Conservation (phyloP, 2,888 invertebrate species). For the Rotaria sp. region DNA sequence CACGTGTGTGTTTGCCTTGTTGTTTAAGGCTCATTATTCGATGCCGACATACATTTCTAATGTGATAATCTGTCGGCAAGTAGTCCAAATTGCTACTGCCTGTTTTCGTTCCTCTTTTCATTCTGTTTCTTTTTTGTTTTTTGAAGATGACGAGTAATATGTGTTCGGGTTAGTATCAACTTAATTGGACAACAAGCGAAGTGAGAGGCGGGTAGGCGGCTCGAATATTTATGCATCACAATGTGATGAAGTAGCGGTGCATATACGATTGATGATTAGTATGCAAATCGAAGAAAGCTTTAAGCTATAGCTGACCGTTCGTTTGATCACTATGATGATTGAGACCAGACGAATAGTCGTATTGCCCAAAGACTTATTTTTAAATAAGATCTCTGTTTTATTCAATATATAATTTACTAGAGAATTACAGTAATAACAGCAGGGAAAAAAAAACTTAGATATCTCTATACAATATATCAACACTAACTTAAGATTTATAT, state of each 20-base stretch:
- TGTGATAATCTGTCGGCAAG: slow-evolving; percentile 10
- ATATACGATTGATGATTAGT: slow-evolving; percentile 18
- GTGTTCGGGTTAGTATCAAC: slow-evolving; percentile 8
- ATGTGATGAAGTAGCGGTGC: slow-evolving; percentile 14
- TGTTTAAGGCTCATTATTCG: neutral
- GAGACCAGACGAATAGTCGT: neutral
- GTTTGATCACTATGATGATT: neutral
- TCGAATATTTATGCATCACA: neutral
- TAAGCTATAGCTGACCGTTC: neutral
- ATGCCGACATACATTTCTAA: neutral
- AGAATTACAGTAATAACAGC: too few species aligned
- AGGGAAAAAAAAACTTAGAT: too few species aligned
- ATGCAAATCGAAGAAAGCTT: slow-evolving; percentile 14
- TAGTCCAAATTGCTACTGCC: neutral
- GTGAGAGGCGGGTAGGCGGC: slow-evolving; percentile 21
- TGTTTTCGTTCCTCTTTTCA: neutral
- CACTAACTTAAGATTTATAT: too few species aligned
- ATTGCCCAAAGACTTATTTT: neutral
- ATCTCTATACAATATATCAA: too few species aligned
- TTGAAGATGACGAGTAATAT: neutral
- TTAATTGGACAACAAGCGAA: slow-evolving; percentile 10
- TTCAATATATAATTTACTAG: too few species aligned
- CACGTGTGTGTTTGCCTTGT: neutral
- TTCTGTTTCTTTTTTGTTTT: neutral
- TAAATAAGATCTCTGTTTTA: too few species aligned